Evolutionary conservation across 2,797 vertebrate genomes (phyloP).

Genomic region (Mareca strepera): DNA sequence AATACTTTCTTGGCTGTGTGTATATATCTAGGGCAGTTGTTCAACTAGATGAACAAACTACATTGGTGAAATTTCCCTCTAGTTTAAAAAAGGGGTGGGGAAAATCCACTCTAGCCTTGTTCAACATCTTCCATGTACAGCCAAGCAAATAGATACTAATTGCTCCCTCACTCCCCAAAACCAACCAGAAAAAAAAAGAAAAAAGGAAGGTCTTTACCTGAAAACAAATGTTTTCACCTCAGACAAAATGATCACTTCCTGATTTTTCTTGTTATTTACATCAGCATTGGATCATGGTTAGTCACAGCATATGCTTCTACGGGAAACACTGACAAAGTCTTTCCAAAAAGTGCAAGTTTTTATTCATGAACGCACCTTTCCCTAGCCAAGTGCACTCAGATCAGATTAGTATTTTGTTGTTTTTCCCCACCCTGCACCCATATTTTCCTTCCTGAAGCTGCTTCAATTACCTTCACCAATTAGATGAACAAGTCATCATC

Average conservation of each 20-base stretch:
- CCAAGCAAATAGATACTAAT: not conserved
- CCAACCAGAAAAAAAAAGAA: not conserved
- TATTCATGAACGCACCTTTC: not conserved
- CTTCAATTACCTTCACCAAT: not conserved
- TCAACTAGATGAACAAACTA: not conserved
- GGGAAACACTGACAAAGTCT: not conserved
- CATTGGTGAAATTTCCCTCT: not conserved
- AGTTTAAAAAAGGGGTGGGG: not conserved
- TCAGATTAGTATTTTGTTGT: not conserved
- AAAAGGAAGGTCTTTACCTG: not conserved
- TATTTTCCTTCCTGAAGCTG: not conserved
- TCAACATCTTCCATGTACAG: fast-evolving
- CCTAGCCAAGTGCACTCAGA: not conserved
- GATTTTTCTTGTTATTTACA: not conserved
- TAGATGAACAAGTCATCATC: not conserved
- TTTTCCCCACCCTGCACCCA: not conserved
- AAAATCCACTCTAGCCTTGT: not conserved
- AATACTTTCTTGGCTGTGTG: not conserved
- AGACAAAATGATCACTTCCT: not conserved
- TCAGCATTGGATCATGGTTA: not conserved
- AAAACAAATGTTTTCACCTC: not conserved
- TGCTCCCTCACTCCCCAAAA: not conserved
- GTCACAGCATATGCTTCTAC: not conserved
- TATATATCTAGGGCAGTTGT: not conserved
- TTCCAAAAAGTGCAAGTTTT: not conserved